phyloP scores from a whole-genome alignment of 2,888 invertebrate species.

The Chrysodeixis includens region DNA sequence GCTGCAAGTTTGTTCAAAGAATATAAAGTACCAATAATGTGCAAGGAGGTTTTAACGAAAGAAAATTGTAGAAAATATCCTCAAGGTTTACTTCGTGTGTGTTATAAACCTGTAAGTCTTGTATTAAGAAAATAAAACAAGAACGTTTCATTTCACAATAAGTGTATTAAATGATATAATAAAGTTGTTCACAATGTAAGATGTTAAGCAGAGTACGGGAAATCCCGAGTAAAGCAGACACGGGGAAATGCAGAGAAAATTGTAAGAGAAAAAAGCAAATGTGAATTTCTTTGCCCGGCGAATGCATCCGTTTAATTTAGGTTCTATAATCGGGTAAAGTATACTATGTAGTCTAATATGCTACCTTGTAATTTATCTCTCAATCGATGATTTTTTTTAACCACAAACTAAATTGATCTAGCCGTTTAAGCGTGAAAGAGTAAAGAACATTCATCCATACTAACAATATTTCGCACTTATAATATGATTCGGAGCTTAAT shows the following conservation, averaged over 20 bases:
- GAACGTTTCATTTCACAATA: not conserved
- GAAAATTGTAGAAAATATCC: not conserved
- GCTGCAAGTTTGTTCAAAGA: not conserved
- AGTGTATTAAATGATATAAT: not conserved
- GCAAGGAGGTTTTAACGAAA: not conserved
- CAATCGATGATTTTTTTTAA: too few relatives aligned
- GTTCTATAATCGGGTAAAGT: too few relatives aligned
- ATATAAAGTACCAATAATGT: not conserved
- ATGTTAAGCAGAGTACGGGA: not conserved
- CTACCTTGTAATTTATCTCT: too few relatives aligned
- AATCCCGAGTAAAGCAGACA: not conserved
- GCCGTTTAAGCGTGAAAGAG: too few relatives aligned
- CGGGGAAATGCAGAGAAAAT: not conserved
- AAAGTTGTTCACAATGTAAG: conserved; percentile 1
- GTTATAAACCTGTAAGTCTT: not conserved
- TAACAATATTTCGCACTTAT: too few relatives aligned
- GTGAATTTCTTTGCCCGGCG: too few relatives aligned
- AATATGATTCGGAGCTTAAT: too few relatives aligned
- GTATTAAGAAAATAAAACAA: conserved; percentile 3
- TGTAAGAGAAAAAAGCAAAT: too few relatives aligned
- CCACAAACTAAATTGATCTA: too few relatives aligned
- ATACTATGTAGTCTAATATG: too few relatives aligned
- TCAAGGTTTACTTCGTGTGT: not conserved
- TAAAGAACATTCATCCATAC: too few relatives aligned
- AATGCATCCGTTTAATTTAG: too few relatives aligned